Percentiles rank a stretch among this genome's conserved stretches.
phyloP scores from a whole-genome alignment of 2,113 vertebrate genomes.

The Burhinus bistriatus region DNA sequence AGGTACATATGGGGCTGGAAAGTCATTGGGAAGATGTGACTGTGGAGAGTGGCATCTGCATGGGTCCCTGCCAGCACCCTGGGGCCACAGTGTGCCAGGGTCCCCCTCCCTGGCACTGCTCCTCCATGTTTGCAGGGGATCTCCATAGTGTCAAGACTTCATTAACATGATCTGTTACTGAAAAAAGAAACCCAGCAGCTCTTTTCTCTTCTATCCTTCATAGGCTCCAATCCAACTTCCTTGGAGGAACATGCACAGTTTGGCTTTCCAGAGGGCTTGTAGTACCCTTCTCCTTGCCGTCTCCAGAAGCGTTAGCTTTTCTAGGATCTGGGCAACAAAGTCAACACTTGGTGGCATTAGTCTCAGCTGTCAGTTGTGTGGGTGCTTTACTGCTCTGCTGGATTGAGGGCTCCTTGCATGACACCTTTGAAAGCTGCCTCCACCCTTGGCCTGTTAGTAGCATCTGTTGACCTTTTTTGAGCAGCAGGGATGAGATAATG shows the following conservation, averaged over 20 bases:
- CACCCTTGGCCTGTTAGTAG: accelerated
- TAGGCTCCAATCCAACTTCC: background rate
- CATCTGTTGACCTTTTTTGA: background rate
- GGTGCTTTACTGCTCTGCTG: background rate
- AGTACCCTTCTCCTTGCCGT: background rate
- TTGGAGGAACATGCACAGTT: background rate
- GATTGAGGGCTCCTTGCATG: background rate
- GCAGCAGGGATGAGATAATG: background rate
- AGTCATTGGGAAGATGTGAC: background rate
- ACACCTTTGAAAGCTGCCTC: background rate
- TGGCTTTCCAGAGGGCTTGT: background rate
- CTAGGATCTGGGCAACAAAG: background rate
- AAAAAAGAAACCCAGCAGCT: background rate
- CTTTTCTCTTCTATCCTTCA: background rate
- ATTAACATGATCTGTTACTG: background rate
- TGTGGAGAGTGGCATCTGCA: background rate
- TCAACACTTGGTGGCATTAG: background rate
- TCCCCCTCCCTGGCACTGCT: background rate
- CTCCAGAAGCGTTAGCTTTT: background rate
- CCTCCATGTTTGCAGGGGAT: background rate
- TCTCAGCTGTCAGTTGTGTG: background rate
- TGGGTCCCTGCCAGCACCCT: background rate
- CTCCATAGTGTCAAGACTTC: accelerated
- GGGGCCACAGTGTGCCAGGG: background rate
- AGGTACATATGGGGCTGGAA: background rate